Evolutionary conservation across 2,113 vertebrate genomes (phyloP), one percentile per base, ranked within the genome.

Genomic region (Charadrius vociferus): DNA sequence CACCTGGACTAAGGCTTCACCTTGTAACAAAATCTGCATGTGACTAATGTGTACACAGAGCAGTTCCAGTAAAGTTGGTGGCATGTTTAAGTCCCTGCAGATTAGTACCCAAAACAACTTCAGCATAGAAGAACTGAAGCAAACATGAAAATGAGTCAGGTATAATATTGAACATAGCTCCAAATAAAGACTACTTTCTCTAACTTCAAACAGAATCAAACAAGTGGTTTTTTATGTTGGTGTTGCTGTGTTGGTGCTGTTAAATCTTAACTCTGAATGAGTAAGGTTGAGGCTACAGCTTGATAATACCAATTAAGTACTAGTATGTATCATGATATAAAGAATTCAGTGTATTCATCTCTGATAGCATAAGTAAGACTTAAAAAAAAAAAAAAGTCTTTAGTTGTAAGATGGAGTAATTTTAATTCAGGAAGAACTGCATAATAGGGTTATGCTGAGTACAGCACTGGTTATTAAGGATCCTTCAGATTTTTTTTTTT

Each of bases 361-460:
- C 75, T 10, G 11, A 86, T 79, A 90, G 67, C 4, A 63, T 45
- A 37, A 80, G 39, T 68, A 52, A 68, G 34, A 36, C 24, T 50
- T 55, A 19, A 30, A 65, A 37, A 45, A 50, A 19, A 30, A 65
- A 37, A 45, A 50, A 88, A 62, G 22, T 32, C 26, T 65, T 58
- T 86, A 85, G 19, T 74, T 83, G 65, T 71, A 95, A 88, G 78
- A 34, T 66, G n/a, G 52, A 85, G 34, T 20, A 21, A 91, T 83
- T 94, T 94, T 94, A 87, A 63, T 82, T 96, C 72, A 83, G n/a
- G 62, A 87, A 52, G 53, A 83, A 66, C 21, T 90, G 45, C 63
- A 75, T 84, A 91, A 82, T n/a, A 92, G 6, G 11, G 37, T 95
- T 82, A 81, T 47, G 62, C 8, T 68, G 59, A n/a, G 68, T 67